Evolutionary conservation across 1,140 invertebrate species (phyloP).

Genomic region (Bombus vancouverensis): DNA sequence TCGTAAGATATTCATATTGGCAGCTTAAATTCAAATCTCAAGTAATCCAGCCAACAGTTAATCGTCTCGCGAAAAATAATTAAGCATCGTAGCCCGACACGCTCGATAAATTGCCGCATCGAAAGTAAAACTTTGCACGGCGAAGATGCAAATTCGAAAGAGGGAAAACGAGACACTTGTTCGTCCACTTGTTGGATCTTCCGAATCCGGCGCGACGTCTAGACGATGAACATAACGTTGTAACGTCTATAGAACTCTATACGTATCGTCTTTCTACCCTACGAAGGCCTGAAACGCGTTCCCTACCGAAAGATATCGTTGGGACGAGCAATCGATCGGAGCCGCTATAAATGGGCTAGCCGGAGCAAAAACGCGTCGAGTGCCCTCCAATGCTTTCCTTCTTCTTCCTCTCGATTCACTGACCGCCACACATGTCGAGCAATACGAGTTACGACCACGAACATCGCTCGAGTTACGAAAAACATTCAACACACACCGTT

Average conservation of each 20-base stretch:
- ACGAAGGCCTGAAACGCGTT: not conserved
- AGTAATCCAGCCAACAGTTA: too few relatives aligned
- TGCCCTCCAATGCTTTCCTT: slow-evolving; percentile 1
- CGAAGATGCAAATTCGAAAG: not conserved
- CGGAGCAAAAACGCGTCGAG: slow-evolving; percentile 8
- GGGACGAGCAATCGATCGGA: slow-evolving; percentile 25
- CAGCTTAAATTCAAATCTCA: too few relatives aligned
- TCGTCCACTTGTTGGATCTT: slow-evolving; percentile 41
- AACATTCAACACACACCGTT: too few relatives aligned
- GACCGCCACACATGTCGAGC: not conserved
- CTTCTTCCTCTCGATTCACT: slow-evolving; percentile 3
- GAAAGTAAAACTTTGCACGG: too few relatives aligned
- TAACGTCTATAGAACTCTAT: not conserved
- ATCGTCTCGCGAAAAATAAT: too few relatives aligned
- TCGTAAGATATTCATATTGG: too few relatives aligned
- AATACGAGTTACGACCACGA: slow-evolving; percentile 8
- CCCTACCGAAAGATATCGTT: slow-evolving; percentile 11
- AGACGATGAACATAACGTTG: slow-evolving; percentile 6
- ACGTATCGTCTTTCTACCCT: not conserved
- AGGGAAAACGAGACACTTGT: slow-evolving; percentile 10
- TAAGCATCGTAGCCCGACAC: too few relatives aligned
- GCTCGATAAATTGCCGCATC: too few relatives aligned
- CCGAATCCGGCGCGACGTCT: slow-evolving; percentile 1
- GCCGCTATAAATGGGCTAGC: slow-evolving; percentile 1
- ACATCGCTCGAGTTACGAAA: slow-evolving; percentile 10